phyloP scores from a whole-genome alignment of 53 echinoderm and acorn worm genomes.

The Astropecten irregularis region DNA sequence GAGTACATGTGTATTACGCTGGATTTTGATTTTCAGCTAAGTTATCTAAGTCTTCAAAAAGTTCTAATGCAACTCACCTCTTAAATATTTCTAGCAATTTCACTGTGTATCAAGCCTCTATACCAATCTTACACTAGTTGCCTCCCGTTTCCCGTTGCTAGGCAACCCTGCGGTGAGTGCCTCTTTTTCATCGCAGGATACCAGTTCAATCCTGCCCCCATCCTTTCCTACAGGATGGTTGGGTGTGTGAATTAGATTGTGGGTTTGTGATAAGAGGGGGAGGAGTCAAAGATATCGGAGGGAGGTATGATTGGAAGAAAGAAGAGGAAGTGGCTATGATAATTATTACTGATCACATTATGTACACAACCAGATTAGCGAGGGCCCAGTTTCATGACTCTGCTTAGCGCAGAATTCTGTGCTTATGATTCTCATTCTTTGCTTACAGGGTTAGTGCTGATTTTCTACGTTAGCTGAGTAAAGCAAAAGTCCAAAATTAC shows the following conservation, averaged over 20 bases:
- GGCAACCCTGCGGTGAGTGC: constrained; percentile 14
- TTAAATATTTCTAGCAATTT: not conserved
- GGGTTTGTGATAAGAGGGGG: not conserved
- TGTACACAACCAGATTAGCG: no score
- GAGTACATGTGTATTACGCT: no score
- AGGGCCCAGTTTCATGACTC: no score
- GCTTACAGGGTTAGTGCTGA: no score
- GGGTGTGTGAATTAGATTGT: not conserved
- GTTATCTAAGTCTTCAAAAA: no score
- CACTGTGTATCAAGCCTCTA: constrained; percentile 25
- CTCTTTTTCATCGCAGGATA: constrained; percentile 45
- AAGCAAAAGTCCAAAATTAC: no score
- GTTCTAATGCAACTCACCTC: constrained; percentile 30
- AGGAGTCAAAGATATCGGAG: not conserved
- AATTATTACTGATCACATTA: no score
- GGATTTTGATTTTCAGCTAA: no score
- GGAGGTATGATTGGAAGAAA: not conserved
- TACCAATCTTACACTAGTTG: constrained; percentile 52
- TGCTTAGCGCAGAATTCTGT: no score
- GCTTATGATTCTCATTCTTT: no score
- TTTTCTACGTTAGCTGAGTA: no score
- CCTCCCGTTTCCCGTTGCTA: constrained; percentile 14
- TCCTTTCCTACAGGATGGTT: constrained; percentile 31
- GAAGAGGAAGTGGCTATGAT: not conserved
- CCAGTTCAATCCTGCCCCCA: constrained; percentile 42